Conservation (phyloP, 2,797 vertebrate species). For the Microctenopoma steveboyesi region DNA sequence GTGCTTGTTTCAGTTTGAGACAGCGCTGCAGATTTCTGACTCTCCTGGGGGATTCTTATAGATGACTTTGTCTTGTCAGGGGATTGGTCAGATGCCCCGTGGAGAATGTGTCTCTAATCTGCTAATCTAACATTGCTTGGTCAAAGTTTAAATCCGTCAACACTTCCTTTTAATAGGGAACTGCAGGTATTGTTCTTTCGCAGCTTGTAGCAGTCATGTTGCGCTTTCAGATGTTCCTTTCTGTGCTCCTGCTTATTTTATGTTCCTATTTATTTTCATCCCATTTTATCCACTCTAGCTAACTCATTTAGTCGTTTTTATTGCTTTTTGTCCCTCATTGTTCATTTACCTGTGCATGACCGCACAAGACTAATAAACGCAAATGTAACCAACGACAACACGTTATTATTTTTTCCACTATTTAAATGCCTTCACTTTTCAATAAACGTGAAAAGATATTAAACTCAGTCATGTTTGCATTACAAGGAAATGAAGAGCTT, state of each 20-base stretch:
- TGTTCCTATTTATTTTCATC: background rate
- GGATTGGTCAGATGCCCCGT: slow-evolving; percentile 67
- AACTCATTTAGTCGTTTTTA: slow-evolving; percentile 7
- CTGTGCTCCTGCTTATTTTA: background rate
- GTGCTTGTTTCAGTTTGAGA: slow-evolving; percentile 29
- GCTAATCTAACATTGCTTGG: slow-evolving; percentile 66
- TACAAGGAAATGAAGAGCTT: slow-evolving; percentile 39
- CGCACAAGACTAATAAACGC: slow-evolving; percentile 25
- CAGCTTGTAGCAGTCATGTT: slow-evolving; percentile 14
- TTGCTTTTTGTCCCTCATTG: slow-evolving; percentile 16
- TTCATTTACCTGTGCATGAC: slow-evolving; percentile 24
- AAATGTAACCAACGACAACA: slow-evolving; percentile 14
- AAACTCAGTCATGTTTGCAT: slow-evolving; percentile 24
- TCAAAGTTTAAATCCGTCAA: slow-evolving; percentile 74
- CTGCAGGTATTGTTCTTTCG: slow-evolving; percentile 34
- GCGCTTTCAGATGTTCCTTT: slow-evolving; percentile 2
- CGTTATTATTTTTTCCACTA: background rate
- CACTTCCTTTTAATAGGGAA: slow-evolving; percentile 50
- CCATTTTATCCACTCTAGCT: background rate
- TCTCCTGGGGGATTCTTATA: slow-evolving; percentile 52
- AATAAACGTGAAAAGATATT: slow-evolving; percentile 22
- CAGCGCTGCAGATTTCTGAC: slow-evolving; percentile 1
- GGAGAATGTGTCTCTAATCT: slow-evolving; percentile 66
- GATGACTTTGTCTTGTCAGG: slow-evolving; percentile 70
- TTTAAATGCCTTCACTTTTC: slow-evolving; percentile 50